Percentiles rank a stretch among this genome's conserved stretches.
These are phyloP conservation scores for Dermolepida albohirtum DNA, from an alignment of 2,888 invertebrate species.

Conservation along the genomic window DNA sequence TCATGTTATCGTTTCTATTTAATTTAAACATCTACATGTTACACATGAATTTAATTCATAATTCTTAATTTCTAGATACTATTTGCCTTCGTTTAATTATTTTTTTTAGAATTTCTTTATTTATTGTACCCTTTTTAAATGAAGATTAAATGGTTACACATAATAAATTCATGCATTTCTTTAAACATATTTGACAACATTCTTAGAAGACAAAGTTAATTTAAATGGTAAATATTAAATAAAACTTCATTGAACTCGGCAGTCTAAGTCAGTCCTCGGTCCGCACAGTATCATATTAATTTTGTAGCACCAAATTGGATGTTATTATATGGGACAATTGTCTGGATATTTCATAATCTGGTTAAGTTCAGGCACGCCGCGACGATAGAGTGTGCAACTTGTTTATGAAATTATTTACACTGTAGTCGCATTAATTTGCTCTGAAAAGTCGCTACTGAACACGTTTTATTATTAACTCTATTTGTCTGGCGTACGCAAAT, in stretches of 20 bases:
- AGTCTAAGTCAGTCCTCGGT: too few species aligned
- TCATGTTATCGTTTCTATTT: too few species aligned
- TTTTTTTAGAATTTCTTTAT: too few species aligned
- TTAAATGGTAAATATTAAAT: too few species aligned
- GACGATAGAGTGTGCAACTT: slow-evolving; percentile 39
- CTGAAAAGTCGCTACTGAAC: slow-evolving; percentile 4
- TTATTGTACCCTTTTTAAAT: too few species aligned
- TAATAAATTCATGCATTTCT: not conserved
- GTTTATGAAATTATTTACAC: slow-evolving; percentile 43
- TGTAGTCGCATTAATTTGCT: slow-evolving; percentile 12
- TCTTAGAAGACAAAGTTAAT: too few species aligned
- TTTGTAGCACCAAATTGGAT: slow-evolving; percentile 6
- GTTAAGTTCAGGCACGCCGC: slow-evolving; percentile 49
- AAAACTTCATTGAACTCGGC: too few species aligned
- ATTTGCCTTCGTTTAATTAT: too few species aligned
- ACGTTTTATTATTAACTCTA: slow-evolving; percentile 34
- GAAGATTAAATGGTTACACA: too few species aligned
- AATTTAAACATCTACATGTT: too few species aligned
- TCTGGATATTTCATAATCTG: slow-evolving; percentile 54
- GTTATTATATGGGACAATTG: slow-evolving; percentile 55
- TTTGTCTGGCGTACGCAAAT: slow-evolving; percentile 21
- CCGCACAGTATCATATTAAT: slow-evolving; percentile 3
- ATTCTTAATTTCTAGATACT: too few species aligned
- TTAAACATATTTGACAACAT: not conserved
- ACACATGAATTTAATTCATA: too few species aligned